Conservation (phyloP, 2,888 invertebrate genomes). For the Campoletis raptor region DNA sequence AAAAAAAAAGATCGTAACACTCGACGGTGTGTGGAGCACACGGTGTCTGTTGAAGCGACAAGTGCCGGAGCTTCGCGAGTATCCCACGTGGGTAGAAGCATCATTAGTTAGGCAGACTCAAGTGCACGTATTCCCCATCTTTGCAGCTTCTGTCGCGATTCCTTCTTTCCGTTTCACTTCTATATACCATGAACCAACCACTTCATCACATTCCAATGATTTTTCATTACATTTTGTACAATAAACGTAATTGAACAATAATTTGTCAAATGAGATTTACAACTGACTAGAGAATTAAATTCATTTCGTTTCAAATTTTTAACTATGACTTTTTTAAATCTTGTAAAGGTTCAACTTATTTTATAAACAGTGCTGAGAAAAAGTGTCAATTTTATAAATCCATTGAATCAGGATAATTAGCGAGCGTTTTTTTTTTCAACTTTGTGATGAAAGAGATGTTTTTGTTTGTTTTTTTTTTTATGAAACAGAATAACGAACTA, state of each 20-base stretch:
- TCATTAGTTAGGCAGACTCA: constrained; percentile 81
- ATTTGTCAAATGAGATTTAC: not conserved
- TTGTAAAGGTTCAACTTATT: not conserved
- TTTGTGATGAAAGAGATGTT: too few relatives aligned
- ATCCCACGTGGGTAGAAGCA: constrained; percentile 78
- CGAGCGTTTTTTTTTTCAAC: not conserved
- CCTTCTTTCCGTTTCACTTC: constrained; percentile 60
- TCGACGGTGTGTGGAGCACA: constrained; percentile 42
- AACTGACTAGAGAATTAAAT: not conserved
- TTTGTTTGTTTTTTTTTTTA: too few relatives aligned
- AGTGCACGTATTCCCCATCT: constrained; percentile 73
- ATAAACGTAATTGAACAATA: not conserved
- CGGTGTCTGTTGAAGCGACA: constrained; percentile 71
- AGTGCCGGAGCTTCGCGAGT: constrained; percentile 75
- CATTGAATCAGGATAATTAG: not conserved
- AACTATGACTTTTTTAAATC: not conserved
- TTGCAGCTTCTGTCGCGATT: constrained; percentile 40
- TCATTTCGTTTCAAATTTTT: not conserved
- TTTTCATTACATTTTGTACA: not conserved
- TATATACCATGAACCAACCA: not conserved
- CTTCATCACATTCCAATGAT: constrained; percentile 4
- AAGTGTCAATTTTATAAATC: not conserved
- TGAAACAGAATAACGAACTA: too few relatives aligned
- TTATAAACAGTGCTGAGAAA: not conserved
- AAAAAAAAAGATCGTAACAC: not conserved